Evolutionary conservation across 1,140 invertebrate genomes (phyloP).

Genomic region (Caligus rogercresseyi): DNA sequence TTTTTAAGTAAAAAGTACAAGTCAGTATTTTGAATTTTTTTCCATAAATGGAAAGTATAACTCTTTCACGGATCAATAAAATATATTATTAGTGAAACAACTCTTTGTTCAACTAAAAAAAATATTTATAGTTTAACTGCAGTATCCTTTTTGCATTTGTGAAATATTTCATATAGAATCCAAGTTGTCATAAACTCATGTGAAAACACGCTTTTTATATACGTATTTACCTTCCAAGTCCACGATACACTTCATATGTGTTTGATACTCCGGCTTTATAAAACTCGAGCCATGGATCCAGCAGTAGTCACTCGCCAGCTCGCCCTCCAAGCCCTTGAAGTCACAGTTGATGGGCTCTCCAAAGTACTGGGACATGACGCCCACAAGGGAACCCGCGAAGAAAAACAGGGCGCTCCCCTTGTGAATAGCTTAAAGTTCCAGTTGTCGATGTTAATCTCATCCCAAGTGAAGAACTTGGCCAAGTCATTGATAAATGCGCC

Average conservation of each 20-base stretch:
- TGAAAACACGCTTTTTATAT: too few species aligned
- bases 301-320: constrained; percentile 17
- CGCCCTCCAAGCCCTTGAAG: constrained; percentile 9
- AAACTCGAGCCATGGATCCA: constrained; percentile 18
- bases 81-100: too few species aligned
- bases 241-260: constrained; percentile 18
- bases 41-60: too few species aligned
- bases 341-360: constrained; percentile 20
- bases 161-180: too few species aligned
- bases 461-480: constrained; percentile 16
- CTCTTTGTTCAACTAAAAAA: too few species aligned
- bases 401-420: constrained; percentile 10
- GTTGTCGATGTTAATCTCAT: constrained; percentile 20
- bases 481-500: constrained; percentile 16
- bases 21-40: too few species aligned
- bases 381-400: constrained; percentile 12
- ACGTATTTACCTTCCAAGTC: constrained; percentile 11
- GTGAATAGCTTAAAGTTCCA: constrained; percentile 18
- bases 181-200: too few species aligned
- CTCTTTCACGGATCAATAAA: too few species aligned
- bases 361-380: constrained; percentile 16
- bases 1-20: too few species aligned
- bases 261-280: constrained; percentile 13
- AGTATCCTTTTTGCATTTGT: neutral
- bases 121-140: too few species aligned